Percentiles rank a stretch among this genome's conserved stretches.
phyloP scores from a whole-genome alignment of 1,140 invertebrate species.

The Cheumatopsyche charites region DNA sequence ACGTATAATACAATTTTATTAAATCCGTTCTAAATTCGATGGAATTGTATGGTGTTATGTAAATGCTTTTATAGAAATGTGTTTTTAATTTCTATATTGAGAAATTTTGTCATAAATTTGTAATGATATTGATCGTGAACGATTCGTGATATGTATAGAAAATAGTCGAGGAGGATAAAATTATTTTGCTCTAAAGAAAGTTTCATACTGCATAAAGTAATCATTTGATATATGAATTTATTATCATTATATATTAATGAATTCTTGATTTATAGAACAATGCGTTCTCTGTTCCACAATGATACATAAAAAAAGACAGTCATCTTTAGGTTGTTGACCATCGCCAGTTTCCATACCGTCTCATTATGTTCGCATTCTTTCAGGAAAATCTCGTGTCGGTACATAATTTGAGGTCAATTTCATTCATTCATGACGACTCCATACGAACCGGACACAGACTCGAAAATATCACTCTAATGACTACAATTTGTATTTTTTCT shows the following conservation, averaged over 20 bases:
- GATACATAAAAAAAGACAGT: not conserved
- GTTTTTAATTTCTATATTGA: too few species aligned
- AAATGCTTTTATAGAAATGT: too few species aligned
- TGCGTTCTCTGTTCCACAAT: not conserved
- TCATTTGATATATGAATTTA: too few species aligned
- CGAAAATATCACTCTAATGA: not conserved
- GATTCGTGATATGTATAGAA: too few species aligned
- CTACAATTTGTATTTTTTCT: not conserved
- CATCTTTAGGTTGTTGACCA: conserved; percentile 5
- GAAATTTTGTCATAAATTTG: too few species aligned
- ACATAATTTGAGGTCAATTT: conserved; percentile 30
- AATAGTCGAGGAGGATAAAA: too few species aligned
- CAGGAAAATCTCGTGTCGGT: conserved; percentile 10
- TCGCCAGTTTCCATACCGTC: conserved; percentile 8
- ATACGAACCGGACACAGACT: not conserved
- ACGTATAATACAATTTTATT: not conserved
- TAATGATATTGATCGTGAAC: too few species aligned
- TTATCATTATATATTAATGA: too few species aligned
- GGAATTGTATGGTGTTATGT: too few species aligned
- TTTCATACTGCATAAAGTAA: too few species aligned
- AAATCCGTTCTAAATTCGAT: not conserved
- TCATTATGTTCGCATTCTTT: conserved; percentile 21
- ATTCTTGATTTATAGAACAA: too few species aligned
- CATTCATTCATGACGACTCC: conserved; percentile 23
- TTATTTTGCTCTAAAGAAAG: too few species aligned